phyloP scores from a whole-genome alignment of 2,113 vertebrate species.

The Triplophysa dalaica region DNA sequence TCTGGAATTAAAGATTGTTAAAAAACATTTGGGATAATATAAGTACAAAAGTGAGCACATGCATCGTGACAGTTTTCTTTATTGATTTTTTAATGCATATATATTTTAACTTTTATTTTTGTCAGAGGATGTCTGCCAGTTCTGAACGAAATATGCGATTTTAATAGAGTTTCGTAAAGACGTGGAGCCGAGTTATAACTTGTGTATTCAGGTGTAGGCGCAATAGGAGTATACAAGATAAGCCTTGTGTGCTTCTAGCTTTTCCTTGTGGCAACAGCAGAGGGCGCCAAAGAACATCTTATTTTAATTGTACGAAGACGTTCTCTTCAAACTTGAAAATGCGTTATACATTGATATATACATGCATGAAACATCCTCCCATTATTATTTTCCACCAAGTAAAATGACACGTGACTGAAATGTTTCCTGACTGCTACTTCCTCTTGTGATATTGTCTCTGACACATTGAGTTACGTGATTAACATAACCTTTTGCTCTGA shows the following conservation, averaged over 20 bases:
- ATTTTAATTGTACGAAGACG: background rate
- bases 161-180: no score
- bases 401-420: background rate
- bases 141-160: no score
- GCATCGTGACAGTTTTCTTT: no score
- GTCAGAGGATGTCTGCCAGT: no score
- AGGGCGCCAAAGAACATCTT: conserved; percentile 12
- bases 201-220: background rate
- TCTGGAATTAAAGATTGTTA: no score
- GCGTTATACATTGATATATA: background rate
- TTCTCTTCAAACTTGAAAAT: background rate
- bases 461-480: no score
- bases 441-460: background rate
- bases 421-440: background rate
- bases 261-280: background rate
- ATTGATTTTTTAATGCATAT: no score
- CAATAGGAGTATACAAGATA: background rate
- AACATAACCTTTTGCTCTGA: no score
- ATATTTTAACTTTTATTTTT: no score
- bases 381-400: background rate
- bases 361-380: background rate
- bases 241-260: background rate
- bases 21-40: no score
- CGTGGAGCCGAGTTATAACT: no score
- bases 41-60: no score